Evolutionary conservation across 2,113 vertebrate genomes (phyloP).

Genomic region (Xyrauchen texanus): DNA sequence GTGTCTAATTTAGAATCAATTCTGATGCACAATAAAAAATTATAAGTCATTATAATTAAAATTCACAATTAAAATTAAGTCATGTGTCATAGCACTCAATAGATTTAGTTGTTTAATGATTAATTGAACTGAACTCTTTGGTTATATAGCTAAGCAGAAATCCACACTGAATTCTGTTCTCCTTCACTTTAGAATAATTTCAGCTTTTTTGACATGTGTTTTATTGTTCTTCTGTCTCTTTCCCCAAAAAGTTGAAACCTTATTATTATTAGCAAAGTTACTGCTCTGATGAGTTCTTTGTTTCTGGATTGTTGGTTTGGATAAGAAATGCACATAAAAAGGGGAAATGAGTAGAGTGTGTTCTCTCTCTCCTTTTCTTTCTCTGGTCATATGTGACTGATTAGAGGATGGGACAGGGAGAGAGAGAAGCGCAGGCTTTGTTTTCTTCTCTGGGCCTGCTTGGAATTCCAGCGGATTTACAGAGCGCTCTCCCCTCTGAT

Average conservation of each 20-base stretch:
- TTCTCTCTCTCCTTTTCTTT: conserved; percentile 33
- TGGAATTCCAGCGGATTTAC: conserved; percentile 66
- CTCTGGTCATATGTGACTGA: conserved; percentile 70
- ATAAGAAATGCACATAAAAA: background rate
- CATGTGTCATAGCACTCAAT: too few species aligned
- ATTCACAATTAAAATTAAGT: too few species aligned
- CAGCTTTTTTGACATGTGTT: background rate
- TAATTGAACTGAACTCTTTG: too few species aligned
- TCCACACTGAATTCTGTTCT: background rate
- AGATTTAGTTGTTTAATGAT: too few species aligned
- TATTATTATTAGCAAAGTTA: background rate
- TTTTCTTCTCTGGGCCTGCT: conserved; percentile 63
- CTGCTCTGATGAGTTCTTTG: too few species aligned
- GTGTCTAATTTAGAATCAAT: too few species aligned
- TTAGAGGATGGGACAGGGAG: conserved; percentile 60
- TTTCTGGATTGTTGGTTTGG: background rate
- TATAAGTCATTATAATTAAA: too few species aligned
- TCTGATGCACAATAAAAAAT: too few species aligned
- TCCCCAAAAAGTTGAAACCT: background rate
- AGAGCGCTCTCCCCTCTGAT: conserved; percentile 57
- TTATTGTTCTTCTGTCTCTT: background rate
- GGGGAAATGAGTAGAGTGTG: background rate
- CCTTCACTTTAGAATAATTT: background rate
- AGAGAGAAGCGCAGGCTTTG: conserved; percentile 48
- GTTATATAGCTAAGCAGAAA: background rate